Percentiles rank a stretch among this genome's conserved stretches.
Conservation (phyloP, 2,113 vertebrate species). For the Platysternon megacephalum region DNA sequence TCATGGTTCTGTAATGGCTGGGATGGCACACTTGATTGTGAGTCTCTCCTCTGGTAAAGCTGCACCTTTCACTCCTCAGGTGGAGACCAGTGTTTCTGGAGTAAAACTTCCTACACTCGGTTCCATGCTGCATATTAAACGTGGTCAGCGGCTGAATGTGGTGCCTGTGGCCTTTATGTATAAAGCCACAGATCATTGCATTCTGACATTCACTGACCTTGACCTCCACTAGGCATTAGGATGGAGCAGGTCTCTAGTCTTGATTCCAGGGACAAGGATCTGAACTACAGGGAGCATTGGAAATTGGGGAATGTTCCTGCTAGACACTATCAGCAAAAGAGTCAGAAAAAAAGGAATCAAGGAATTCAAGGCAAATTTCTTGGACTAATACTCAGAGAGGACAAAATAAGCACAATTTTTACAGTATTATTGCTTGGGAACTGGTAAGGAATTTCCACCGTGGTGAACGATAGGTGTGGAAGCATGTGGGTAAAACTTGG, state of each 20-base stretch:
- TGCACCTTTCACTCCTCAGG: background rate
- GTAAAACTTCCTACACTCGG: accelerated
- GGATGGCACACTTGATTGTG: background rate
- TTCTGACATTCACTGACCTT: background rate
- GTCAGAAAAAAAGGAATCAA: background rate
- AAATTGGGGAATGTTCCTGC: background rate
- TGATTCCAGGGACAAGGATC: background rate
- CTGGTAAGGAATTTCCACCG: background rate
- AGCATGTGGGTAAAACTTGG: background rate
- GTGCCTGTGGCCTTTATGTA: background rate
- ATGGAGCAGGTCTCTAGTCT: background rate
- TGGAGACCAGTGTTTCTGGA: background rate
- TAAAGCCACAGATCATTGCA: accelerated
- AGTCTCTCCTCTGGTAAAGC: background rate
- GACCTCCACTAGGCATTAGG: background rate
- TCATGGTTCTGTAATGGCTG: background rate
- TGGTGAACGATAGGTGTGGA: background rate
- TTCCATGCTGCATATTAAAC: background rate
- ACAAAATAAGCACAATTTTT: background rate
- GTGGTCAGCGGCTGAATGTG: background rate
- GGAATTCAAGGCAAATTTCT: background rate
- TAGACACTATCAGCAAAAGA: background rate
- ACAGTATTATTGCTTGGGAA: background rate
- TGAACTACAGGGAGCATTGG: background rate
- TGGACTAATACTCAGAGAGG: background rate